These are phyloP conservation scores for Rhea americana DNA, from an alignment of 2,113 vertebrate genomes.

Conservation along the genomic window DNA sequence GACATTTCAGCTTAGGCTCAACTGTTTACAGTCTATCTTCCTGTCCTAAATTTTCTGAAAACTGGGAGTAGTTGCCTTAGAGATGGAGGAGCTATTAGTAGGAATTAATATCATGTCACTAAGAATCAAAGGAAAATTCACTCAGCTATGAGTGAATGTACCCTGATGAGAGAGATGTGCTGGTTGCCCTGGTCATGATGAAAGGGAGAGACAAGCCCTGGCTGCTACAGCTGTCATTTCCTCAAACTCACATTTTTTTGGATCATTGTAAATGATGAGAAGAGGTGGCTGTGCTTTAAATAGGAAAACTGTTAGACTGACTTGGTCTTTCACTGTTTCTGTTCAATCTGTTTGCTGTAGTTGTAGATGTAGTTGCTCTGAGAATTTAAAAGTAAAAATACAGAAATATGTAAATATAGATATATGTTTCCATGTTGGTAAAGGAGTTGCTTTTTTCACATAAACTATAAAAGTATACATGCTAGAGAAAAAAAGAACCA, in stretches of 20 bases:
- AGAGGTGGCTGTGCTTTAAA: not conserved
- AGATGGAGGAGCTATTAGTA: not conserved
- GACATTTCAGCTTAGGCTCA: not conserved
- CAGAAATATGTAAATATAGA: not conserved
- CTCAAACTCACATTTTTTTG: not conserved
- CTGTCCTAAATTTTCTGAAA: not conserved
- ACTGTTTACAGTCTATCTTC: not conserved
- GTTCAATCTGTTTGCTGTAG: too few relatives aligned
- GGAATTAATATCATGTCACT: not conserved
- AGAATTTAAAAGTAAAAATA: not conserved
- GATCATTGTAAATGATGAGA: not conserved
- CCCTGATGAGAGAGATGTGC: not conserved
- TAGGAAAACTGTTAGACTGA: not conserved
- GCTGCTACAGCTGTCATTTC: not conserved
- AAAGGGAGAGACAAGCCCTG: not conserved
- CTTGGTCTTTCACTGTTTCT: not conserved
- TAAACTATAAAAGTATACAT: not conserved
- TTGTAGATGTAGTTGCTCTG: not conserved
- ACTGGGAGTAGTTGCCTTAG: not conserved
- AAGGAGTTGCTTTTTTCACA: not conserved
- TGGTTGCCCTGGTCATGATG: not conserved
- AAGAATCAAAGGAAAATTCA: not conserved
- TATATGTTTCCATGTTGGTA: not conserved
- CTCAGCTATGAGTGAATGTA: not conserved
- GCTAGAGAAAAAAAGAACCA: not conserved